Evolutionary conservation across 2,797 vertebrate genomes (phyloP), one percentile per base, ranked within the genome.

Genomic region (Bradypodion ventrale): DNA sequence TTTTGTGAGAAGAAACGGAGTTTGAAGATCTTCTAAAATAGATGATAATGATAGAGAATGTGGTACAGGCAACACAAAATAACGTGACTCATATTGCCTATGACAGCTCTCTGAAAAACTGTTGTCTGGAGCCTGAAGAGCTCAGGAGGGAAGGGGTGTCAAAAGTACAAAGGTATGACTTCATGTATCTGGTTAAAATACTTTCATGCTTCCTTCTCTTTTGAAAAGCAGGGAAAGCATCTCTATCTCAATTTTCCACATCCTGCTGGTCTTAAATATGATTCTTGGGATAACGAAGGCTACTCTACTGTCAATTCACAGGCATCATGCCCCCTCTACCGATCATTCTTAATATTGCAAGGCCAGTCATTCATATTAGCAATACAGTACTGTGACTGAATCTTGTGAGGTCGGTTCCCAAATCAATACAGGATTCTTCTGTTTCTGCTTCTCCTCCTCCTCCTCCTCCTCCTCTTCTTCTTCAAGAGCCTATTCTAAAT

Each of bases 251-350:
- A 19, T 85, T 80, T 29, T 37, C 40, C 70, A 62, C 37, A 10
- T 40, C 73, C 63, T 19, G 25, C 3, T 29, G 5, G 32, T 35
- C 37, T 52, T 66, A 42, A 15, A 59, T 52, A 49, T n/a, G 44
- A 29, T 81, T 69, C 12, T 46, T 49, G 46, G 16, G 75, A 46
- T 59, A 52, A 76, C 7, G 7, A 37, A 49, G n/a, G 25, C 23
- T 7, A 3, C 35, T 37, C 80, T 15, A 27, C 44, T 2, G 7
- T 49, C 27, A 21, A 66, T 91, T 93, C 80, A 19, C 92, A 92
- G 85, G 85, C 88, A 40, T 29, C 46, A 65, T 87, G 87, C 89
- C 12, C 94, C 25, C 93, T 90, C 94, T 93, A 40, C 87, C 90
- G 93, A 82, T 15, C 10, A 9, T 63, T 46, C 0, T 16, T 0